Evolutionary conservation across 2,113 vertebrate genomes (phyloP), one percentile per base, ranked within the genome.

Genomic region (Actenoides lindsayi): DNA sequence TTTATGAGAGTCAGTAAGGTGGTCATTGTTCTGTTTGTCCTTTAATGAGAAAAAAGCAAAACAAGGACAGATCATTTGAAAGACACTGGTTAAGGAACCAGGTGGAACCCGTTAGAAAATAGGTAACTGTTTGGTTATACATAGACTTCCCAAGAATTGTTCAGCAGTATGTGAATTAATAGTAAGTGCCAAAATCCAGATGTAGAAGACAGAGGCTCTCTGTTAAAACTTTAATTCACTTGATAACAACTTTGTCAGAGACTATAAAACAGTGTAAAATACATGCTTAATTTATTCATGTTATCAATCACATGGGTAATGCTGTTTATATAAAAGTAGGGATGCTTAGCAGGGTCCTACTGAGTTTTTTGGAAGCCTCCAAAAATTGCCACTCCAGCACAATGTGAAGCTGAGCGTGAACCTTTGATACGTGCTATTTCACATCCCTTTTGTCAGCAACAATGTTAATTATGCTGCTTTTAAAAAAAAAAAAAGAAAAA

Each of bases 261-360:
- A 69, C 37, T 89, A 87, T 30, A 79, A 96, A 97, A 57, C 41
- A 60, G 59, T 37, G 23, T 65, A 62, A 64, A 83, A 69, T 62
- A 41, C 37, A 46, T 93, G 20, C 15, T 83, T 96, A 31, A 60
- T 86, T 91, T 96, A 84, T 93, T 96, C 42, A 83, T 94, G 54
- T 90, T 95, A 80, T 93, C 94, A 90, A 76, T 80, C 93, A 93
- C 53, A 46, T 73, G 59, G 50, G 54, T 90, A 78, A 94, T 86
- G 50, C n/a, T 92, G 63, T 83, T 93, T 76, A 62, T 94, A 20
- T 76, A 79, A 63, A 79, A 75, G 9, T 21, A 81, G 77, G 8
- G 25, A 33, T 68, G 37, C 93, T 96, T 71, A 84, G 60, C 56
- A 87, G 59, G 59, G 41, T 87, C 62, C 78, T 82, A 87, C 69